Percentiles rank a stretch among this genome's conserved stretches.
Conservation (phyloP, 1,140 invertebrate genomes). For the Drosophila aff. region DNA sequence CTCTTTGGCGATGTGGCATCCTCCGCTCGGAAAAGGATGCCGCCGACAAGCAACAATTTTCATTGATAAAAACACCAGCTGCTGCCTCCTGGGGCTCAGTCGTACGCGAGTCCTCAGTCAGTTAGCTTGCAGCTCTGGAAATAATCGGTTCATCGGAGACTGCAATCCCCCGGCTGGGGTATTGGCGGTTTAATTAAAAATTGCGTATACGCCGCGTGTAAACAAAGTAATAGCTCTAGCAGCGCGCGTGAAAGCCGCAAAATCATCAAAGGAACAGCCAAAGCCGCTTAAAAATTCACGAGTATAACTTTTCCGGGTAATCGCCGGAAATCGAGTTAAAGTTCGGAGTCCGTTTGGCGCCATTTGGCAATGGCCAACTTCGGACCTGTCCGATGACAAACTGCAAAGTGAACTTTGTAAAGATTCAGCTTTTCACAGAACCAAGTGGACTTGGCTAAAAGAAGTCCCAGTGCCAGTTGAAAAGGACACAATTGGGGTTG, state of each 20-base stretch:
- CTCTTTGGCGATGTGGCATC: constrained; percentile 16
- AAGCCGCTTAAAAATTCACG: constrained; percentile 10
- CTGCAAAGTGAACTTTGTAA: constrained; percentile 35
- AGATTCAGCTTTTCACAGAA: constrained; percentile 5
- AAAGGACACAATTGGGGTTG: constrained; percentile 5
- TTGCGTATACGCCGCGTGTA: constrained; percentile 51
- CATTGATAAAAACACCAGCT: constrained; percentile 78
- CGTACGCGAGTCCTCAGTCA: constrained; percentile 67
- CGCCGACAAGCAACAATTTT: constrained; percentile 71
- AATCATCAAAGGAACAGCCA: constrained; percentile 4
- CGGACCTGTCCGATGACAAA: constrained; percentile 16
- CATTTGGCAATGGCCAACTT: constrained; percentile 40
- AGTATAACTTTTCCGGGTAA: constrained; percentile 20
- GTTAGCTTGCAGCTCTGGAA: constrained; percentile 25
- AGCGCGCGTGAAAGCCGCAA: constrained; percentile 3
- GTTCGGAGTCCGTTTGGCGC: constrained; percentile 31
- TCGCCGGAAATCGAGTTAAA: constrained; percentile 18
- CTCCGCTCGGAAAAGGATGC: constrained; percentile 36
- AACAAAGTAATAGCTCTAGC: background rate
- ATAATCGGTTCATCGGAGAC: constrained; percentile 1
- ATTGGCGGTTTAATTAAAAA: constrained; percentile 41
- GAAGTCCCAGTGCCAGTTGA: background rate
- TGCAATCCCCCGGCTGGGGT: background rate
- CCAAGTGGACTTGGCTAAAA: constrained; percentile 9
- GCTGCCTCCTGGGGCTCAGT: constrained; percentile 64